Percentiles rank a stretch among this genome's conserved stretches.
Evolutionary conservation across 2,797 vertebrate genomes (phyloP).

Genomic region (Arrhamphus sclerolepis): DNA sequence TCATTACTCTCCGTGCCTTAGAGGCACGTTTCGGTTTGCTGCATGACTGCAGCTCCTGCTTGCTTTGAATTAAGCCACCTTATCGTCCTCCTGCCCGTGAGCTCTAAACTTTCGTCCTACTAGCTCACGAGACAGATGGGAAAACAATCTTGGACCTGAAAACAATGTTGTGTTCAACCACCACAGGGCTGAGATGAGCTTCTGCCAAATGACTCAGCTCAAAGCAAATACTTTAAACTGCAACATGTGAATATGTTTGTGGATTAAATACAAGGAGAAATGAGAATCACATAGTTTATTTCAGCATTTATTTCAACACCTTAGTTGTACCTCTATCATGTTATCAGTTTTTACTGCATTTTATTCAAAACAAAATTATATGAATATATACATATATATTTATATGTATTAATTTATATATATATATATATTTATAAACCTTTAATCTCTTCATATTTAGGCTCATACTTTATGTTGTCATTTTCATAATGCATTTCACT

Average conservation of each 20-base stretch:
- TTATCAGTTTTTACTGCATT: conserved; percentile 77
- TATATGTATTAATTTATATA: conserved; percentile 57
- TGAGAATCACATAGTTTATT: conserved; percentile 70
- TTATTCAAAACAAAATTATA: conserved; percentile 79
- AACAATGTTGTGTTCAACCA: conserved; percentile 52
- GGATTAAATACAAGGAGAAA: conserved; percentile 47
- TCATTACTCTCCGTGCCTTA: conserved; percentile 36
- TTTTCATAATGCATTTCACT: conserved; percentile 78
- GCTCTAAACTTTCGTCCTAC: conserved; percentile 57
- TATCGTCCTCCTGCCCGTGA: conserved; percentile 48
- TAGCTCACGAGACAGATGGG: conserved; percentile 59
- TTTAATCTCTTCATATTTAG: conserved; percentile 82
- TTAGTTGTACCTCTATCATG: conserved; percentile 81
- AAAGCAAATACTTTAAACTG: conserved; percentile 53
- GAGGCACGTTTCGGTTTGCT: conserved; percentile 32
- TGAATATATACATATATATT: conserved; percentile 55
- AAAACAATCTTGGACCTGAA: conserved; percentile 63
- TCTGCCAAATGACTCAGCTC: conserved; percentile 64
- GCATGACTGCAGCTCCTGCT: conserved; percentile 45
- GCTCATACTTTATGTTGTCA: conserved; percentile 77
- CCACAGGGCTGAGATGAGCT: conserved; percentile 36
- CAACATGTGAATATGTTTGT: conserved; percentile 55
- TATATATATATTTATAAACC: conserved; percentile 73
- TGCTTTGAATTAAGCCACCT: conserved; percentile 63
- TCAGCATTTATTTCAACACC: conserved; percentile 84